Evolutionary conservation across 2,888 invertebrate genomes (phyloP).

Genomic region (Gonocerus acuteangulatus): DNA sequence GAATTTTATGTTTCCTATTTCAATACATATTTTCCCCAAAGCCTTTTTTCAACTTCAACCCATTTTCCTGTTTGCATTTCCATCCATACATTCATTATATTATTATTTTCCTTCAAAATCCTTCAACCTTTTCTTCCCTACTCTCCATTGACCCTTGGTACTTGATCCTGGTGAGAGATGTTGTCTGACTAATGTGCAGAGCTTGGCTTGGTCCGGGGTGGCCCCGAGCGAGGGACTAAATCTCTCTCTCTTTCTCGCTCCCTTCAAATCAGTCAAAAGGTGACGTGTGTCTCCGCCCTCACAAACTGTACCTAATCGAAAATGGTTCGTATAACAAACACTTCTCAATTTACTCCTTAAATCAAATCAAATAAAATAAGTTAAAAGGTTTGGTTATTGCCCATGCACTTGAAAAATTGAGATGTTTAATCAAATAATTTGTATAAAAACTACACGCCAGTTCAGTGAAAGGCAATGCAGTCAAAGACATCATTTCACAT

Average conservation of each 20-base stretch:
- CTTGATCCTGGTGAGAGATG: conserved; percentile 24
- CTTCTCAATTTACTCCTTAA: conserved; percentile 20
- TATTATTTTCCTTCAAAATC: not conserved
- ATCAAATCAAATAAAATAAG: not conserved
- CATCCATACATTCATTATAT: too few relatives aligned
- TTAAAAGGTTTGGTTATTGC: too few relatives aligned
- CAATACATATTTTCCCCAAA: too few relatives aligned
- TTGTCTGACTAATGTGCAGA: conserved; percentile 26
- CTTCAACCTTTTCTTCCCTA: not conserved
- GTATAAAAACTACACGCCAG: too few relatives aligned
- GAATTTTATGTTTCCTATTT: too few relatives aligned
- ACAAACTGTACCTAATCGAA: conserved; percentile 15
- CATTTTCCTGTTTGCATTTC: too few relatives aligned
- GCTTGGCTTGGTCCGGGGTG: conserved; percentile 18
- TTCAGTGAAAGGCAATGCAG: too few relatives aligned
- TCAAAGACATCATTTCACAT: too few relatives aligned
- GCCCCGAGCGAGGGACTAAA: conserved; percentile 21
- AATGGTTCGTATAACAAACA: conserved; percentile 24
- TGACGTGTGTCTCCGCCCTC: conserved; percentile 19
- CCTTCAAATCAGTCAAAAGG: conserved; percentile 13
- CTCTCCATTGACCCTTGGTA: not conserved
- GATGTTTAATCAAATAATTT: too few relatives aligned
- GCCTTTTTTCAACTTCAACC: too few relatives aligned
- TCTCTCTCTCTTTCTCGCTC: conserved; percentile 12
- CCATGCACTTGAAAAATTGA: too few relatives aligned